phyloP scores from a whole-genome alignment of 2,888 invertebrate species.

The Tricholauxania praeusta region DNA sequence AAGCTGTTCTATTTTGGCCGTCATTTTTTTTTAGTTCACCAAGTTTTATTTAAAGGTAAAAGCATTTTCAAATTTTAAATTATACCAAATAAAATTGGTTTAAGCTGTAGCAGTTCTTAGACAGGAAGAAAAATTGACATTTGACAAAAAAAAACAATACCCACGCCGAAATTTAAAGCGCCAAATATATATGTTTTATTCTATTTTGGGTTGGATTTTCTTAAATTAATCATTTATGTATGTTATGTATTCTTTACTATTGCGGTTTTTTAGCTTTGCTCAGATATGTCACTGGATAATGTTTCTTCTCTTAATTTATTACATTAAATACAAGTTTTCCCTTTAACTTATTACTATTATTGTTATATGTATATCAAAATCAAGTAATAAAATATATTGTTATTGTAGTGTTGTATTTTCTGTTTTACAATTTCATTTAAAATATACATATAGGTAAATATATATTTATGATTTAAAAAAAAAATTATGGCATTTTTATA shows the following conservation, averaged over 20 bases:
- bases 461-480: slow-evolving; percentile 26
- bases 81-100: too few species aligned
- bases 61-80: too few species aligned
- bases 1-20: too few species aligned
- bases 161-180: too few species aligned
- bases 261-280: slow-evolving; percentile 18
- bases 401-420: slow-evolving; percentile 25
- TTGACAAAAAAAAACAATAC: too few species aligned
- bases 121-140: too few species aligned
- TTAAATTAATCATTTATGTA: too few species aligned
- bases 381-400: slow-evolving; percentile 20
- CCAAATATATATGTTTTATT: too few species aligned
- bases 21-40: too few species aligned
- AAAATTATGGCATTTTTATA: slow-evolving; percentile 39
- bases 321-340: neutral
- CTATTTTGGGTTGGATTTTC: too few species aligned
- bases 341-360: neutral
- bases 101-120: too few species aligned
- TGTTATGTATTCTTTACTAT: slow-evolving; percentile 5
- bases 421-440: slow-evolving; percentile 24
- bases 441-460: slow-evolving; percentile 20
- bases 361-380: neutral
- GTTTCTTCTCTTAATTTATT: slow-evolving; percentile 5
- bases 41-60: too few species aligned
- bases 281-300: slow-evolving; percentile 34